Evolutionary conservation across 1,140 invertebrate species (phyloP), one percentile per base, ranked within the genome.

Genomic region (Notospermus geniculatus): DNA sequence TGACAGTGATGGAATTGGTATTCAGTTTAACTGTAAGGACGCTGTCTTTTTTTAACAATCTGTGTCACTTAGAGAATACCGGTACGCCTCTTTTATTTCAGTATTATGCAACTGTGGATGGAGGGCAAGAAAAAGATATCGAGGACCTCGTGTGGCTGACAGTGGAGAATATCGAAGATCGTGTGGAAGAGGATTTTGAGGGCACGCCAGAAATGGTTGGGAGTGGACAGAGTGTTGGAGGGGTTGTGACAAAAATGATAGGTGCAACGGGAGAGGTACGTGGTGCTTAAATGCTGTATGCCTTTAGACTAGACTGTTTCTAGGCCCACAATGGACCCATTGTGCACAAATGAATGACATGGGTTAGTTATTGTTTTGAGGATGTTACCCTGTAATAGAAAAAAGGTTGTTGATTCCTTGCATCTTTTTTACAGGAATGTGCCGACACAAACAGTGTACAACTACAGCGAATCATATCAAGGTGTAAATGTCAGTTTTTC

Each of bases 401-500:
- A n/a, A n/a, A n/a, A n/a, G n/a, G n/a, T n/a, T n/a, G n/a, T n/a
- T n/a, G n/a, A n/a, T n/a, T n/a, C n/a, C n/a, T n/a, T n/a, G n/a
- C n/a, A n/a, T n/a, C 25, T 45, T 9, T 28, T 39, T 32, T 57
- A 1, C 19, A 27, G 45, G 56, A 28, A 41, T 63, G 60, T n/a
- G 22, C 22, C 17, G 32, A 28, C 25, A 36, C 13, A 13, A 45
- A 39, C 19, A n/a, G 63, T 28, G 69, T 82, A n/a, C 86, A 98
- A 83, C 81, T 98, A 2, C 95, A 98, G 84, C 84, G 96, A 52
- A 97, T 98, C 64, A 94, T 97, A 15, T 97, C 95, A 0, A 85
- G 95, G 5, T 99, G 97, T 83, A 91, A 91, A 74, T 98, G 96
- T 81, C 95, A 98, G 81, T 96, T 99, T 81, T 97, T 95, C 79